Conservation (phyloP, 2,888 invertebrate species). For the Diarsia dahlii region DNA sequence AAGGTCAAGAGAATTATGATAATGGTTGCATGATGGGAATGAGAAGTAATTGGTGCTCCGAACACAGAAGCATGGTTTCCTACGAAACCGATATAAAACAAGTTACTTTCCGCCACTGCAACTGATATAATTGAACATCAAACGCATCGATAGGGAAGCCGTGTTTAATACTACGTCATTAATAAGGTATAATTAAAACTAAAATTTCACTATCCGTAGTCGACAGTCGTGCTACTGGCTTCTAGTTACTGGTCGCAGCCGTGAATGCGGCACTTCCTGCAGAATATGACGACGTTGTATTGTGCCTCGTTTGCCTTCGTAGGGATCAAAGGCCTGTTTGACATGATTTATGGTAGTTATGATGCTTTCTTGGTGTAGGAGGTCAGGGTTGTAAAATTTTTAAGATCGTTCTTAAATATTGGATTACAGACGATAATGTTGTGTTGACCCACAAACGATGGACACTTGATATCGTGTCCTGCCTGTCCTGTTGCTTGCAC, state of each 20-base stretch:
- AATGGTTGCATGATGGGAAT: no score
- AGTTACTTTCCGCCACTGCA: neutral
- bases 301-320: slow-evolving; percentile 41
- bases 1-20: no score
- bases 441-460: no score
- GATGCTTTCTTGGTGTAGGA: neutral
- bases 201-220: slow-evolving; percentile 49
- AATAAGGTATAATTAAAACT: slow-evolving; percentile 53
- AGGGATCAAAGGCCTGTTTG: slow-evolving; percentile 8
- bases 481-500: no score
- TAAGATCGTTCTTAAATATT: neutral
- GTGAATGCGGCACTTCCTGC: slow-evolving; percentile 41
- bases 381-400: neutral
- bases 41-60: neutral
- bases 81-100: neutral
- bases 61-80: neutral
- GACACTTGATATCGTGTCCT: no score
- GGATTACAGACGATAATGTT: neutral
- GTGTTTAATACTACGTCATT: slow-evolving; percentile 29
- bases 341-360: slow-evolving; percentile 2
- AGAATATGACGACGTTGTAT: slow-evolving; percentile 2
- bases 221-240: slow-evolving; percentile 31
- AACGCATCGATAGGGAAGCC: slow-evolving; percentile 52
- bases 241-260: slow-evolving; percentile 26
- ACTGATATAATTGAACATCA: slow-evolving; percentile 23